These are phyloP conservation scores for Eupleurogrammus muticus DNA, from an alignment of 2,797 vertebrate species.

Conservation along the genomic window DNA sequence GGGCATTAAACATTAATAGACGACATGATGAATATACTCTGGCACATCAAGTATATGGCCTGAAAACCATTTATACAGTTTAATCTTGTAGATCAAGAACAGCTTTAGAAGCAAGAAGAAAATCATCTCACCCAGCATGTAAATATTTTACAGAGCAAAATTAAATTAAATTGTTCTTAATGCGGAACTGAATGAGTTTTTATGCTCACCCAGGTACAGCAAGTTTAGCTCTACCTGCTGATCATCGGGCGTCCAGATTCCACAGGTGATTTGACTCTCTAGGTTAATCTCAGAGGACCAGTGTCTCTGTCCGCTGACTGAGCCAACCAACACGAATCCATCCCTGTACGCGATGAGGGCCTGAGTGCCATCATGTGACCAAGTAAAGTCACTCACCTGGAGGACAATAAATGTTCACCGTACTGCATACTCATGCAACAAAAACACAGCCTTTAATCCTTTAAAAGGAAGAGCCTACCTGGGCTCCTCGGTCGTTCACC, in stretches of 20 bases:
- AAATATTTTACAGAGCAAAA: background rate
- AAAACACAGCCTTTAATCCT: background rate
- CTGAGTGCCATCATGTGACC: constrained; percentile 99
- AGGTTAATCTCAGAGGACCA: constrained; percentile 99
- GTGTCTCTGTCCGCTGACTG: constrained; percentile 97
- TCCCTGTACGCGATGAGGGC: constrained; percentile 98
- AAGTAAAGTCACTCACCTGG: constrained; percentile 98
- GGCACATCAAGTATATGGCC: constrained; percentile 5
- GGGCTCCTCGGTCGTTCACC: constrained; percentile 97
- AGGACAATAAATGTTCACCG: background rate
- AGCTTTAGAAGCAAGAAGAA: background rate
- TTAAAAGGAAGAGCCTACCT: constrained; percentile 81
- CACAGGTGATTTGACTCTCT: constrained; percentile 99
- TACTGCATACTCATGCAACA: background rate
- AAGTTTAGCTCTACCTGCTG: constrained; percentile 89
- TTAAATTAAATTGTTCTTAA: background rate
- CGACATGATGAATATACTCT: constrained; percentile 24
- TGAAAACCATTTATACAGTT: background rate
- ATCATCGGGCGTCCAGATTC: constrained; percentile 99
- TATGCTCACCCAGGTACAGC: background rate
- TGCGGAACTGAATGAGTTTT: background rate
- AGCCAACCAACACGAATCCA: constrained; percentile 97
- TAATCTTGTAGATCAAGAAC: background rate
- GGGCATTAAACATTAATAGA: constrained; percentile 40
- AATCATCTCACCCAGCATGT: background rate